Percentiles rank a stretch among this genome's conserved stretches.
Evolutionary conservation across 2,797 vertebrate genomes (phyloP).

Genomic region (Gymnoscopelus microlampas): DNA sequence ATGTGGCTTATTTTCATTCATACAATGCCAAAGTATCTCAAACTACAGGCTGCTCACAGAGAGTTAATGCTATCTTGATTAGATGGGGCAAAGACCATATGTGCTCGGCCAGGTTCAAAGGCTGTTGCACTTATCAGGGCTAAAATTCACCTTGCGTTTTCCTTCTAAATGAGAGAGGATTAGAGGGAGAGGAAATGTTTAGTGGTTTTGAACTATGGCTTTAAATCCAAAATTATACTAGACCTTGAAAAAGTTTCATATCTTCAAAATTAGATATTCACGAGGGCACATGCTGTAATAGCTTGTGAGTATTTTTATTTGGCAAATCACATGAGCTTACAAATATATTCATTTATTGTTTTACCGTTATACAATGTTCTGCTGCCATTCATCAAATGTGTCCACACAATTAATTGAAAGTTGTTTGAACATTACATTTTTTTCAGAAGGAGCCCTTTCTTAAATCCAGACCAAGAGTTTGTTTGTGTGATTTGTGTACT

Average conservation of each 20-base stretch:
- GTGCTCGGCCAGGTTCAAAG: slow-evolving; percentile 13
- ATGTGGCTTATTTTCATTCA: neutral
- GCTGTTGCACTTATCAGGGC: slow-evolving; percentile 17
- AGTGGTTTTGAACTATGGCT: neutral
- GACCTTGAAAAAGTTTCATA: too few species aligned
- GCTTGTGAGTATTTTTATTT: too few species aligned
- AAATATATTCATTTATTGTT: too few species aligned
- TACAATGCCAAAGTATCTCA: neutral
- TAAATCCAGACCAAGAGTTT: neutral
- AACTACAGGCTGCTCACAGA: neutral
- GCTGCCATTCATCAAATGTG: too few species aligned
- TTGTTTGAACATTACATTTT: neutral
- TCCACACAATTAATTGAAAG: too few species aligned
- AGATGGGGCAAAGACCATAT: neutral
- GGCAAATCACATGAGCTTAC: too few species aligned
- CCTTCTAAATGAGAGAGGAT: neutral
- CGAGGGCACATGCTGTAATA: too few species aligned
- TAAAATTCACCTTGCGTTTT: neutral
- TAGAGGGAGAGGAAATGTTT: neutral
- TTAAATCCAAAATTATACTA: too few species aligned
- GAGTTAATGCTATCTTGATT: neutral
- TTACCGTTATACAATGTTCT: too few species aligned
- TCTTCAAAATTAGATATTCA: too few species aligned
- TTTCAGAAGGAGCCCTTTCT: neutral
- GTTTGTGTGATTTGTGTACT: neutral